Evolutionary conservation across 2,888 invertebrate species (phyloP).

Genomic region (Diarsia brunnea): DNA sequence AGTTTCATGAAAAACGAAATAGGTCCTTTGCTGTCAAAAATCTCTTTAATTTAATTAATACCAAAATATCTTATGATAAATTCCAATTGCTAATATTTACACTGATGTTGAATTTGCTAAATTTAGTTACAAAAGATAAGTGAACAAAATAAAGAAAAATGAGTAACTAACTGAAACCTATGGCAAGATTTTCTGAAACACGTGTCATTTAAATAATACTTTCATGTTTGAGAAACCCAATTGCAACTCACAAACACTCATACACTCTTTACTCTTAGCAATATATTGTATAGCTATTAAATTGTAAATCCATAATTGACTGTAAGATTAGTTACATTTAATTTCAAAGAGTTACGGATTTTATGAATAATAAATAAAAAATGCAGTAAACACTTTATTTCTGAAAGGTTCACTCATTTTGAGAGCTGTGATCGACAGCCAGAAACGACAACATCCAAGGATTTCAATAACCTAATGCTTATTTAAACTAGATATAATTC

Average conservation of each 20-base stretch:
- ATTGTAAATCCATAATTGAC: too few species aligned
- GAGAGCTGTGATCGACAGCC: not conserved
- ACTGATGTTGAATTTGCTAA: not conserved
- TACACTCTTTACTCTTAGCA: too few species aligned
- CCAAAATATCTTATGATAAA: not conserved
- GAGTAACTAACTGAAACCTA: not conserved
- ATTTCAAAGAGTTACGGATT: too few species aligned
- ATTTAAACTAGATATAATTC: not conserved
- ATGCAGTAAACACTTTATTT: not conserved
- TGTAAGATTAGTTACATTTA: too few species aligned
- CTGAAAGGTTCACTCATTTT: not conserved
- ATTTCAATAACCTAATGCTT: not conserved
- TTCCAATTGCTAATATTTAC: constrained; percentile 24
- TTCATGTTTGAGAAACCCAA: not conserved
- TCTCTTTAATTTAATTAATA: not conserved
- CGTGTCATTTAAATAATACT: not conserved
- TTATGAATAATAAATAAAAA: too few species aligned
- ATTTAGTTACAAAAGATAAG: not conserved
- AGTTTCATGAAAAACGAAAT: not conserved
- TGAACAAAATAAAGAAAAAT: too few species aligned
- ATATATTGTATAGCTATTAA: too few species aligned
- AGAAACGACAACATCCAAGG: not conserved
- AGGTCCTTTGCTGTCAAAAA: not conserved
- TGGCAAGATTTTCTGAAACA: not conserved
- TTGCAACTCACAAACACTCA: too few species aligned